These are phyloP conservation scores for Hypotaenidia okinawae DNA, from an alignment of 2,797 vertebrate species.

Conservation along the genomic window DNA sequence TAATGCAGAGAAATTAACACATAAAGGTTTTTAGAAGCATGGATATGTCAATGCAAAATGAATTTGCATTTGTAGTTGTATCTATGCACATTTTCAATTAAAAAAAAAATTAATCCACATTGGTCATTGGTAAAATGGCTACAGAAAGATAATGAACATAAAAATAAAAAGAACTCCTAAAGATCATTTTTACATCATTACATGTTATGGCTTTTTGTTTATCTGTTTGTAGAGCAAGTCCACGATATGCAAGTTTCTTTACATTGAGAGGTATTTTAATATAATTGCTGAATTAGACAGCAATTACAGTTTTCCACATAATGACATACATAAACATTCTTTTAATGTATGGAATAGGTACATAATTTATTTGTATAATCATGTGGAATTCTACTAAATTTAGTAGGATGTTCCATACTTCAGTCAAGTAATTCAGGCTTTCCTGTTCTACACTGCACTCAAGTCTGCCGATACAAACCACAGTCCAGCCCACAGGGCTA, in stretches of 20 bases:
- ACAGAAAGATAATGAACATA: neutral
- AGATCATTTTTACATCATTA: neutral
- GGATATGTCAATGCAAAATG: neutral
- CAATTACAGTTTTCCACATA: neutral
- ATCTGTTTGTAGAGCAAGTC: neutral
- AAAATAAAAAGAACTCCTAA: neutral
- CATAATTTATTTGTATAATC: neutral
- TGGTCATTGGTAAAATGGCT: neutral
- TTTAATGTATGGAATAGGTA: neutral
- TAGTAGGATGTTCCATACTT: neutral
- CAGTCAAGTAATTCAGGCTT: neutral
- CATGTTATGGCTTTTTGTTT: neutral
- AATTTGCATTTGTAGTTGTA: neutral
- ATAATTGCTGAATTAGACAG: neutral
- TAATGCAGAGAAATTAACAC: neutral
- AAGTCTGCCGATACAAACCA: neutral
- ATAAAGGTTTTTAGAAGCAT: too few species aligned
- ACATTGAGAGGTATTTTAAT: neutral
- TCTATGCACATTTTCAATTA: neutral
- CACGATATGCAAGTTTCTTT: neutral
- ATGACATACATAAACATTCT: neutral
- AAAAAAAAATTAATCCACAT: neutral
- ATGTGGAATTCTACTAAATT: neutral
- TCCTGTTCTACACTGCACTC: neutral
- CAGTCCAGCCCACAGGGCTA: neutral